A percentile compares a stretch with the other conserved stretches of the same genome.
These are phyloP conservation scores for Hippocampus mohnikei DNA, from an alignment of 2,113 vertebrate genomes.

Conservation along the genomic window DNA sequence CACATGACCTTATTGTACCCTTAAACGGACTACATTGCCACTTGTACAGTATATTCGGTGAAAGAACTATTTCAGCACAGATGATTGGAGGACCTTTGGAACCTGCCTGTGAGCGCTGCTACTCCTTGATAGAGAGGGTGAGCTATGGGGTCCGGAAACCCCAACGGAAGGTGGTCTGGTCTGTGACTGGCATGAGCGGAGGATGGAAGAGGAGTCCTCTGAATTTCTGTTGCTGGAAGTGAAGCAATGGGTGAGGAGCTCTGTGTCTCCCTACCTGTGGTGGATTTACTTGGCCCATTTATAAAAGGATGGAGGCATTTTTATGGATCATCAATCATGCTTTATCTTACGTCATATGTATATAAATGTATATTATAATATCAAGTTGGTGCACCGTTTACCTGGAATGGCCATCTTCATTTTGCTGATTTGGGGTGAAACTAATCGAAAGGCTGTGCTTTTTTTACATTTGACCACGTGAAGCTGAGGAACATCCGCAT, in stretches of 20 bases:
- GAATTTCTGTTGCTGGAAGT: slow-evolving; percentile 19
- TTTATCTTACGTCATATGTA: too few relatives aligned
- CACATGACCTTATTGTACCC: neutral
- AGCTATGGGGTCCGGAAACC: slow-evolving; percentile 61
- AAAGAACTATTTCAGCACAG: neutral
- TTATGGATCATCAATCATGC: too few relatives aligned
- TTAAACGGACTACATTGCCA: neutral
- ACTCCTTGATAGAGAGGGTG: slow-evolving; percentile 78
- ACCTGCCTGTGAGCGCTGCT: slow-evolving; percentile 81
- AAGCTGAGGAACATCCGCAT: slow-evolving; percentile 64
- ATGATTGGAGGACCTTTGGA: neutral
- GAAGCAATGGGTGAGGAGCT: slow-evolving; percentile 9
- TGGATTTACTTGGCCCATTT: slow-evolving; percentile 56
- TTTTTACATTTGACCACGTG: slow-evolving; percentile 78
- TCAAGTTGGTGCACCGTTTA: slow-evolving; percentile 43
- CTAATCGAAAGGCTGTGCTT: slow-evolving; percentile 69
- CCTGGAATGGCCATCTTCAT: slow-evolving; percentile 73
- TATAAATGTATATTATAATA: neutral
- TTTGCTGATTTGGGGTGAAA: slow-evolving; percentile 78
- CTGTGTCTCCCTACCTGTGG: slow-evolving; percentile 33
- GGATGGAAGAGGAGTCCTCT: slow-evolving; percentile 20
- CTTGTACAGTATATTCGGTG: neutral
- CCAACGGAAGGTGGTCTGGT: slow-evolving; percentile 56
- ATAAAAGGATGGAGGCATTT: slow-evolving; percentile 14
- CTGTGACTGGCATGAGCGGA: slow-evolving; percentile 32